These are phyloP conservation scores for Bufo bufo DNA, from an alignment of 2,113 vertebrate species.

Conservation along the genomic window DNA sequence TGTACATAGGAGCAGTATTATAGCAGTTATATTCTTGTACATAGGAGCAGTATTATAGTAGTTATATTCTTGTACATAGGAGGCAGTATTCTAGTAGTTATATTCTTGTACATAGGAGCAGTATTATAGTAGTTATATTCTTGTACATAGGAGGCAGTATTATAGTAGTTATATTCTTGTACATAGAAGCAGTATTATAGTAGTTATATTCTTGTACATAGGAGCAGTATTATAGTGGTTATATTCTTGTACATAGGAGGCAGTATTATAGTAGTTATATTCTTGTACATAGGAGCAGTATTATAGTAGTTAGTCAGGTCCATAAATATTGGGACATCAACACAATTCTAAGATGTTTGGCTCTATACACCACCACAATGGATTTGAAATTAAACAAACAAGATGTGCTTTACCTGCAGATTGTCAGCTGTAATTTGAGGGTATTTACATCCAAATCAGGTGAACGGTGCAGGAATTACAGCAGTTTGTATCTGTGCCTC, in stretches of 20 bases:
- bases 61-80: background rate
- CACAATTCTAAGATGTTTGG: no score
- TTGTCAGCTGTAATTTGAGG: no score
- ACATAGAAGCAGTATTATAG: background rate
- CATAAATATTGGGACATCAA: no score
- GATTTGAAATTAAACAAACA: no score
- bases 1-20: no score
- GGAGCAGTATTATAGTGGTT: background rate
- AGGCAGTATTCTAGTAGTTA: background rate
- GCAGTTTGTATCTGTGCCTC: no score
- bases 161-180: background rate
- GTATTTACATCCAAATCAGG: no score
- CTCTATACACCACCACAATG: no score
- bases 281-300: background rate
- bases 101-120: background rate
- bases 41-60: background rate
- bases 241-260: background rate
- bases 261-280: conserved; percentile 9
- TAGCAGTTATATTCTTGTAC: background rate
- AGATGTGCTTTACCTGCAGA: no score
- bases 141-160: background rate
- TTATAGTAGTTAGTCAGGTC: no score
- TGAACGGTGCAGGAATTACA: no score
- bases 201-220: conserved; percentile 7
- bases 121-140: background rate